Base-by-base conservation (phyloP, 2,113 vertebrate species). In the Pao palembangensis region DNA sequence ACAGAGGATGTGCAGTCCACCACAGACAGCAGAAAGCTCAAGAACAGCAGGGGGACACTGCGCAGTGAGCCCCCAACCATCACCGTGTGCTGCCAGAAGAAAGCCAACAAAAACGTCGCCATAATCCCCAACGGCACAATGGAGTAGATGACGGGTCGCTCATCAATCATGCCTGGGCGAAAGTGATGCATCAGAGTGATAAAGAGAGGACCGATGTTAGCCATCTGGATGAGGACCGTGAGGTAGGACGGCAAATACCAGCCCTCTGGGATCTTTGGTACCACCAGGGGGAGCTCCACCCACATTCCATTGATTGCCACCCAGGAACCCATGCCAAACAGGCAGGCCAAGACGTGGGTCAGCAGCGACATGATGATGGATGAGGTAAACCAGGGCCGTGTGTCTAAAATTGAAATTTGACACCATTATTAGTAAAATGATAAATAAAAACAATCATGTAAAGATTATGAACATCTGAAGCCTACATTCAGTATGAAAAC, bases 1-100 rank as follows among this genome's bases (percentile, higher is more conserved):
- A 94, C 93, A 0, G 93, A 94, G 14, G 93, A 93, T 25, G 93
- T 94, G 78, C 93, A 94, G 91, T 94, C 93, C 55, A 94, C 93
- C 56, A 93, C 81, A 2, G 93, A 91, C 4, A 94, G 87, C 68
- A 92, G 88, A 67, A 94, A 93, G 59, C 91, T 87, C 21, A 94
- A 84, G n/a, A 71, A 50, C 50, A 94, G 82, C 28, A 94, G 81
- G 8, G 92, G 86, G 2, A 88, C 82, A 44, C 93, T 94, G 68
- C 75, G 90, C 17, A 3, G 4, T 0, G 72, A 23, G 16, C 54
- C 76, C 1, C 53, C 82, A 0, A 94, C 23, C 14, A 62, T 20
- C 53, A 89, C 64, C 0, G 67, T 88, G 64, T 82, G 66, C 28
- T 55, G 84, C 93, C 93, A 94, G 67, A 94, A 84, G 80, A 93